phyloP scores from a whole-genome alignment of 2,888 invertebrate species.

The Mimas tiliae region DNA sequence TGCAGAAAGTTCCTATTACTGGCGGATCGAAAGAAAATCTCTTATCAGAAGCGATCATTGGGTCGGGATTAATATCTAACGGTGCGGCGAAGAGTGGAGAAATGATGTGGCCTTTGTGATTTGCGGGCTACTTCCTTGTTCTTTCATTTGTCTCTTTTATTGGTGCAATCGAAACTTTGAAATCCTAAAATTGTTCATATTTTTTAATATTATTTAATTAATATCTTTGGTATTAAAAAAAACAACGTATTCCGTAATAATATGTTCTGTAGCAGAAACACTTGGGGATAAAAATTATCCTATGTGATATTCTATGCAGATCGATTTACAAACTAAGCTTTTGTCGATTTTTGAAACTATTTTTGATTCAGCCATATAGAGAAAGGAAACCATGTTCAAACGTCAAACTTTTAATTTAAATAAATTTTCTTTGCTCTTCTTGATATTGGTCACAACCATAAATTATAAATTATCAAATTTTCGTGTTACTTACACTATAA shows the following conservation, averaged over 20 bases:
- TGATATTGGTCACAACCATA: no score
- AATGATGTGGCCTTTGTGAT: conserved; percentile 61
- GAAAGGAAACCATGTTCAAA: no score
- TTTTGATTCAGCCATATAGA: no score
- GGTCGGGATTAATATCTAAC: conserved; percentile 73
- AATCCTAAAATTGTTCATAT: background rate
- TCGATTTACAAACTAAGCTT: no score
- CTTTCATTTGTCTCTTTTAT: conserved; percentile 31
- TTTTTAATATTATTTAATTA: conserved; percentile 9
- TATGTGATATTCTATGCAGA: no score
- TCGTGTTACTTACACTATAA: no score
- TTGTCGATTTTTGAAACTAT: no score
- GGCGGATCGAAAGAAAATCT: conserved; percentile 76
- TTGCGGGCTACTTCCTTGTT: conserved; percentile 36
- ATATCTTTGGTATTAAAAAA: background rate
- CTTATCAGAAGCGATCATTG: conserved; percentile 78
- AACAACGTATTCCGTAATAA: background rate
- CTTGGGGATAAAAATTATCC: no score
- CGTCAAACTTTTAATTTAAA: no score
- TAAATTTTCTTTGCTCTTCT: no score
- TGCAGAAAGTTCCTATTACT: conserved; percentile 80
- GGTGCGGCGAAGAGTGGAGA: conserved; percentile 51
- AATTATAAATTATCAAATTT: no score
- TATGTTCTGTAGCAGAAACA: background rate
- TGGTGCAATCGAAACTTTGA: background rate